These are phyloP conservation scores for Nyctibius grandis DNA, from an alignment of 2,797 vertebrate species.

Conservation along the genomic window DNA sequence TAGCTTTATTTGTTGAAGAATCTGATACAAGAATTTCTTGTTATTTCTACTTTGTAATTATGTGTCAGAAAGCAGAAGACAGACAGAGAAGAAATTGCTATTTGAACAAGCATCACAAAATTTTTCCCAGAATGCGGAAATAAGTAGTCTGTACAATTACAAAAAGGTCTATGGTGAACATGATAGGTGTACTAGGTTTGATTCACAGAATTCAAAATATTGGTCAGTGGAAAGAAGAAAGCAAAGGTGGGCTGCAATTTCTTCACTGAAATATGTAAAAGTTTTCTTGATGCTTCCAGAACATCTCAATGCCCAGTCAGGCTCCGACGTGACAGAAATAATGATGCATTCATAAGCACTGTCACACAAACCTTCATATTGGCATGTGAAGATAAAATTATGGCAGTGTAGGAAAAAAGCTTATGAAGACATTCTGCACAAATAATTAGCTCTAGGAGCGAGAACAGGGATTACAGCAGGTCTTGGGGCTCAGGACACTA, in stretches of 20 bases:
- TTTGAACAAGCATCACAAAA: background rate
- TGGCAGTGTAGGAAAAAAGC: background rate
- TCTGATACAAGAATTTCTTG: background rate
- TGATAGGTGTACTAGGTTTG: background rate
- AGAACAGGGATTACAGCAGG: background rate
- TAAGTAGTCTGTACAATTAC: background rate
- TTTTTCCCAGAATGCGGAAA: background rate
- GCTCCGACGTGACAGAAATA: background rate
- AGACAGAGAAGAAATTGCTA: background rate
- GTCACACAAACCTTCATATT: background rate
- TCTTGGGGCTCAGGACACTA: background rate
- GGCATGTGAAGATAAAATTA: background rate
- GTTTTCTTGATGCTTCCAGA: background rate
- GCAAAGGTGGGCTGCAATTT: background rate
- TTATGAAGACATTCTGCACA: background rate
- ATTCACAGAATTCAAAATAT: background rate
- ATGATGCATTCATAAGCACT: background rate
- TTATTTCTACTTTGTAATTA: background rate
- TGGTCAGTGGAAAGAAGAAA: background rate
- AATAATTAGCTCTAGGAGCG: background rate
- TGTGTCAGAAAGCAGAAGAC: background rate
- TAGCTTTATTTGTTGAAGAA: constrained; percentile 5
- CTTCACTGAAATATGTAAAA: background rate
- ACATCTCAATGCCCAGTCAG: background rate
- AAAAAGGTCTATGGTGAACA: background rate